phyloP scores from a whole-genome alignment of 1,140 invertebrate species.

The Drosophila funebris region DNA sequence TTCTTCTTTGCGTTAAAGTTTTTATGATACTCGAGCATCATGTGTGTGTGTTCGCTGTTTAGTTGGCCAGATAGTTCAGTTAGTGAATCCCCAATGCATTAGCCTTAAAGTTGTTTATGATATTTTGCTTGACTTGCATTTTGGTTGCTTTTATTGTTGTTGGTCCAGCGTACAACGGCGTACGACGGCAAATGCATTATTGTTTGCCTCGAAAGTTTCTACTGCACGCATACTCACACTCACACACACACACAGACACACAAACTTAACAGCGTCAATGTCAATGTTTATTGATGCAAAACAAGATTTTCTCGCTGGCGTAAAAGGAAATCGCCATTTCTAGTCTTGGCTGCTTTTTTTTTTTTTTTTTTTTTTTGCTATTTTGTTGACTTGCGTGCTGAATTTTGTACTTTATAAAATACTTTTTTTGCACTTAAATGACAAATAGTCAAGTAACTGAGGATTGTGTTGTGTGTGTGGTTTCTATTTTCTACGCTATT shows the following conservation, averaged over 20 bases:
- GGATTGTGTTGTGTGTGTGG: background rate
- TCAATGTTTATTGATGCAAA: constrained; percentile 81
- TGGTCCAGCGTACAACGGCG: constrained; percentile 10
- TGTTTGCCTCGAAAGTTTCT: constrained; percentile 37
- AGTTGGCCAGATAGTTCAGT: constrained; percentile 12
- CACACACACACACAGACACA: background rate
- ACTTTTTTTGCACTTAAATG: constrained; percentile 10
- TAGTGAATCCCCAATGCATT: constrained; percentile 4
- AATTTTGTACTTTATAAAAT: constrained; percentile 8
- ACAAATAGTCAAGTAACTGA: constrained; percentile 11
- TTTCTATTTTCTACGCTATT: background rate
- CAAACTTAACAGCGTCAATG: constrained; percentile 53
- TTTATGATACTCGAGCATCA: constrained; percentile 4
- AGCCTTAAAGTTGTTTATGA: constrained; percentile 42
- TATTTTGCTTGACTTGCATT: constrained; percentile 25
- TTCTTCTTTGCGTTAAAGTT: background rate
- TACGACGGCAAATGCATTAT: constrained; percentile 64
- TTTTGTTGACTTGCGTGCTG: background rate
- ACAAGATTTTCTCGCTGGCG: constrained; percentile 63
- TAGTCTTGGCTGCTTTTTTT: constrained; percentile 29
- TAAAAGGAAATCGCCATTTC: constrained; percentile 49
- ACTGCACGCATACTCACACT: background rate
- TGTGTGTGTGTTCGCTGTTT: constrained; percentile 1
- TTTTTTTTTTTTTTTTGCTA: constrained; percentile 33
- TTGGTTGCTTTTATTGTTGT: constrained; percentile 40